Evolutionary conservation across 2,113 vertebrate genomes (phyloP).

Genomic region (Barnardius zonarius): DNA sequence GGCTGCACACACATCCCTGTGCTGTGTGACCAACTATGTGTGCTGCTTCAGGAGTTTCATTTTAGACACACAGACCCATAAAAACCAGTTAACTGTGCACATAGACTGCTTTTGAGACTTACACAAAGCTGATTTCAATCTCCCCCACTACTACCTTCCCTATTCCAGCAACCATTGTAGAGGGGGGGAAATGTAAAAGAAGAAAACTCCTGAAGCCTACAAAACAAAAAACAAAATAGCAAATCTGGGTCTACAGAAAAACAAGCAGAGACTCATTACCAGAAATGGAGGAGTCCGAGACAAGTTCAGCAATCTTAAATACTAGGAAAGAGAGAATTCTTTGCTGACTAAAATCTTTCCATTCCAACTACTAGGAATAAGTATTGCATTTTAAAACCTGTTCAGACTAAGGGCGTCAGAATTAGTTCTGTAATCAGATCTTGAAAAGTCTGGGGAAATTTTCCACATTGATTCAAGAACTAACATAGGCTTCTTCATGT

Average conservation of each 20-base stretch:
- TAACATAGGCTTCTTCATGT: neutral
- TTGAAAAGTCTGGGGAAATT: neutral
- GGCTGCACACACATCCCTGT: no score
- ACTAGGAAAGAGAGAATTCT: neutral
- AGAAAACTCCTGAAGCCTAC: neutral
- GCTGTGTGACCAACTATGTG: accelerated
- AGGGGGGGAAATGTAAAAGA: neutral
- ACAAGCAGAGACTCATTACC: neutral
- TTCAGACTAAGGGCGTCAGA: neutral
- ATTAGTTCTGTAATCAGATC: neutral
- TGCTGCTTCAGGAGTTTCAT: neutral
- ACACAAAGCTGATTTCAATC: neutral
- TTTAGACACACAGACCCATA: neutral
- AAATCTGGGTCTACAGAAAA: neutral
- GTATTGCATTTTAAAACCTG: neutral
- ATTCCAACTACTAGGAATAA: neutral
- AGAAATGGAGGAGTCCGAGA: neutral
- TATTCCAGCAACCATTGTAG: neutral
- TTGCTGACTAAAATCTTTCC: neutral
- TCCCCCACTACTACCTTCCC: neutral
- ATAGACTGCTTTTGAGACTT: neutral
- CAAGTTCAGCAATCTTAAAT: neutral
- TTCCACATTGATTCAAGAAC: neutral
- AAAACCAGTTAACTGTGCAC: neutral
- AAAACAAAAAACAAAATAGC: neutral